phyloP scores from a whole-genome alignment of 2,113 vertebrate genomes.

The Leptocoma aspasia region DNA sequence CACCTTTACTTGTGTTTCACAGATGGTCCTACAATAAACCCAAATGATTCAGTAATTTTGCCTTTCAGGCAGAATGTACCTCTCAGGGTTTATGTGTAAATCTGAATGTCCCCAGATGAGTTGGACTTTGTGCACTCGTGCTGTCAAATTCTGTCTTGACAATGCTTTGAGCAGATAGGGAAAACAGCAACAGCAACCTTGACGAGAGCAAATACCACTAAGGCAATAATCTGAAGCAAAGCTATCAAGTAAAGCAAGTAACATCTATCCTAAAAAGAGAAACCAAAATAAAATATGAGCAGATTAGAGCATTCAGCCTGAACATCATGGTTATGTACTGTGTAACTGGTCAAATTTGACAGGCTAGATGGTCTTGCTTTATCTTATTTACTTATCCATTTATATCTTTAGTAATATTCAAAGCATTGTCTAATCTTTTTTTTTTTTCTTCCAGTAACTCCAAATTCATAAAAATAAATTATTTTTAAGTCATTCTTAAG shows the following conservation, averaged over 20 bases:
- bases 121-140: background rate
- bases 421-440: background rate
- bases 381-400: background rate
- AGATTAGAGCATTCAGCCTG: background rate
- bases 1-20: background rate
- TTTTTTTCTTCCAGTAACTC: background rate
- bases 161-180: background rate
- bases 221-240: background rate
- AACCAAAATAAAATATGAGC: background rate
- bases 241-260: background rate
- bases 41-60: background rate
- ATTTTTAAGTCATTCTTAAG: background rate
- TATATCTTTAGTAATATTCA: background rate
- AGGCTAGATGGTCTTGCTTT: background rate
- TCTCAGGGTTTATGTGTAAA: background rate
- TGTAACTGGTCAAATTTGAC: background rate
- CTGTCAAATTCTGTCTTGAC: background rate
- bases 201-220: background rate
- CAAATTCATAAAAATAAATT: background rate
- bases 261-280: background rate
- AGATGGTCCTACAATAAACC: background rate
- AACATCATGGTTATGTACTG: rapidly evolving
- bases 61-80: background rate
- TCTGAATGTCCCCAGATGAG: background rate
- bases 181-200: background rate